Evolutionary conservation across 2,113 vertebrate species (phyloP).

Genomic region (Butorides virescens): DNA sequence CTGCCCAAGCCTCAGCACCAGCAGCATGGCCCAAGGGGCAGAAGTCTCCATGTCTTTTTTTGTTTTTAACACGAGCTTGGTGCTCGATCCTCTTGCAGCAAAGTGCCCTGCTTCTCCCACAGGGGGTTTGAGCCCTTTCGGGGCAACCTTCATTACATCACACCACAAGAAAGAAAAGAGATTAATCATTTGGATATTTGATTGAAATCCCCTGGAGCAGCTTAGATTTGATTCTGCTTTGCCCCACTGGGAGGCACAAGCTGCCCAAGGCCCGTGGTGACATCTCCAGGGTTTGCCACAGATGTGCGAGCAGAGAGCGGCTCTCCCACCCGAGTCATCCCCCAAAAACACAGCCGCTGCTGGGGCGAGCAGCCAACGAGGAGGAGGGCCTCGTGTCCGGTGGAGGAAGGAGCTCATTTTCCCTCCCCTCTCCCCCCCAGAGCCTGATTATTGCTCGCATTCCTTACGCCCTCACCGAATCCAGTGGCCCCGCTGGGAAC

Average conservation of each 20-base stretch:
- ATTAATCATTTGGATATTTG: neutral
- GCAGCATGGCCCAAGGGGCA: neutral
- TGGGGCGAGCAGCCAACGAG: fast-evolving
- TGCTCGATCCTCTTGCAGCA: neutral
- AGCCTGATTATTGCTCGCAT: neutral
- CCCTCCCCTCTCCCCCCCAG: neutral
- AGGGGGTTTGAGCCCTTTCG: fast-evolving
- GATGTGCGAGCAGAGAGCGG: neutral
- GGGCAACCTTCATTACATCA: neutral
- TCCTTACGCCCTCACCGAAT: neutral
- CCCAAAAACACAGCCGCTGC: neutral
- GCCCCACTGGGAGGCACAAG: neutral
- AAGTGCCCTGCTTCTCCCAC: neutral
- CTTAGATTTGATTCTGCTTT: neutral
- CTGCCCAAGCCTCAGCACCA: neutral
- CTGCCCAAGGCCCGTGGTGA: fast-evolving
- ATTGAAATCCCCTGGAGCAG: neutral
- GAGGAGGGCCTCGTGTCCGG: neutral
- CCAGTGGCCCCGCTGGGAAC: fast-evolving
- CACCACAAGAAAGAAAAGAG: neutral
- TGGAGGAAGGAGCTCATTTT: neutral
- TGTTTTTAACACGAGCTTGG: neutral
- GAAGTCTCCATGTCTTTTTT: neutral
- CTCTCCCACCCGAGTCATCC: neutral
- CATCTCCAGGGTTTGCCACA: fast-evolving